Conservation (phyloP, 64 coral and sea anemone species). For the Dendronephthya gigantea region DNA sequence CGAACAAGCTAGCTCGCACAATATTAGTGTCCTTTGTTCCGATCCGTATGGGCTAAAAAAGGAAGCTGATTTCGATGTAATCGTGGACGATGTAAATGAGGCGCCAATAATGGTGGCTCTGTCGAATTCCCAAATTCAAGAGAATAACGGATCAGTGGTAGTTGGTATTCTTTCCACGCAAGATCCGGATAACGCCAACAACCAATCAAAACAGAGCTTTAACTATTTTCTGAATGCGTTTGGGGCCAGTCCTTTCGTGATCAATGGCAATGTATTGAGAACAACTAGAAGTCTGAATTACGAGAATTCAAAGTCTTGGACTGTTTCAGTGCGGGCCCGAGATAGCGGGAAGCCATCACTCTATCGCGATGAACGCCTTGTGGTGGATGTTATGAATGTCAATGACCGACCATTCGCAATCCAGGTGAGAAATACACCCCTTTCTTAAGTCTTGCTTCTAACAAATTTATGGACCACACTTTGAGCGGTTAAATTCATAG, state of each 20-base stretch:
- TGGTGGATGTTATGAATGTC: neutral
- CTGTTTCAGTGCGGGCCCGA: slow-evolving; percentile 28
- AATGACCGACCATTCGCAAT: neutral
- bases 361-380: neutral
- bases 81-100: slow-evolving; percentile 52
- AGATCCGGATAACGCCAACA: slow-evolving; percentile 73
- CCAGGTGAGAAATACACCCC: neutral
- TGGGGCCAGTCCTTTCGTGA: slow-evolving; percentile 44
- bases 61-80: slow-evolving; percentile 26
- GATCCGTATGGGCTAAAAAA: slow-evolving; percentile 37
- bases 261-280: slow-evolving; percentile 52
- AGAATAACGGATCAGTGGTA: neutral
- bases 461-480: too few species aligned
- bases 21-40: slow-evolving; percentile 45
- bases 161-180: slow-evolving; percentile 46
- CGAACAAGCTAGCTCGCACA: slow-evolving; percentile 39
- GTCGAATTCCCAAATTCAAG: slow-evolving; percentile 1
- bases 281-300: slow-evolving; percentile 54
- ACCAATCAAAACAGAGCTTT: slow-evolving; percentile 42
- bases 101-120: slow-evolving; percentile 28
- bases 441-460: too few species aligned
- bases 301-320: slow-evolving; percentile 46
- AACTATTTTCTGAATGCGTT: slow-evolving; percentile 31
- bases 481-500: too few species aligned
- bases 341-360: slow-evolving; percentile 32